These are phyloP conservation scores for Cyclophora punctaria DNA, from an alignment of 2,888 invertebrate genomes.

Conservation along the genomic window DNA sequence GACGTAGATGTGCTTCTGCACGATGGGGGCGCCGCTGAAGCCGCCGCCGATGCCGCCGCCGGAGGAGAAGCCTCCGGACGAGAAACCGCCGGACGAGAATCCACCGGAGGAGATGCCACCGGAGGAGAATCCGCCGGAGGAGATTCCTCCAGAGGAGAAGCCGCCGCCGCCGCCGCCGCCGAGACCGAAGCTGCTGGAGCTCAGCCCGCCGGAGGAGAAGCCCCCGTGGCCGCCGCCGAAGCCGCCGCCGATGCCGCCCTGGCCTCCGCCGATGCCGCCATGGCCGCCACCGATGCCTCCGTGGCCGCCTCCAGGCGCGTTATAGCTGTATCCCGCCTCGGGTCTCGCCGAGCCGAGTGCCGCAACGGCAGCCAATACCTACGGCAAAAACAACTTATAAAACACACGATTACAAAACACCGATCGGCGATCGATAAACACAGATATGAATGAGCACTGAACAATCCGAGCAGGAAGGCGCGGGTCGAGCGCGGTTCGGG, in stretches of 20 bases:
- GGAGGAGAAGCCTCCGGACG: constrained; percentile 33
- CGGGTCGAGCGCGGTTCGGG: constrained; percentile 31
- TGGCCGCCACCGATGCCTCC: constrained; percentile 42
- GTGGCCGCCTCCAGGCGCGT: constrained; percentile 61
- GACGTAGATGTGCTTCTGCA: constrained; percentile 88
- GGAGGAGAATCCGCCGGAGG: constrained; percentile 35
- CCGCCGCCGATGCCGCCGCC: constrained; percentile 54
- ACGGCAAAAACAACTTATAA: constrained; percentile 28
- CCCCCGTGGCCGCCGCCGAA: constrained; percentile 37
- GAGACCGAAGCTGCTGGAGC: constrained; percentile 53
- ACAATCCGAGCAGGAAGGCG: constrained; percentile 53
- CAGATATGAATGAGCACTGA: constrained; percentile 34
- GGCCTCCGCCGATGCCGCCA: constrained; percentile 39
- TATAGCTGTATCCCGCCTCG: constrained; percentile 78
- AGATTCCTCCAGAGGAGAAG: constrained; percentile 33
- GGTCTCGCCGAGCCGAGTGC: constrained; percentile 75
- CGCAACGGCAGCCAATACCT: constrained; percentile 73
- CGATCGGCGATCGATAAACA: constrained; percentile 31
- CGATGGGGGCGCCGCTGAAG: constrained; percentile 72
- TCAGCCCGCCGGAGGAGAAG: constrained; percentile 47
- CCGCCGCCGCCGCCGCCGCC: constrained; percentile 43
- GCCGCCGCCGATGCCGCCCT: constrained; percentile 34
- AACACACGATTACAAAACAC: constrained; percentile 27
- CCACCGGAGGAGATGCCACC: constrained; percentile 44
- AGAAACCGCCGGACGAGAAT: constrained; percentile 31